These are phyloP conservation scores for Julus scanicus DNA, from an alignment of 2,888 invertebrate genomes.

Conservation along the genomic window DNA sequence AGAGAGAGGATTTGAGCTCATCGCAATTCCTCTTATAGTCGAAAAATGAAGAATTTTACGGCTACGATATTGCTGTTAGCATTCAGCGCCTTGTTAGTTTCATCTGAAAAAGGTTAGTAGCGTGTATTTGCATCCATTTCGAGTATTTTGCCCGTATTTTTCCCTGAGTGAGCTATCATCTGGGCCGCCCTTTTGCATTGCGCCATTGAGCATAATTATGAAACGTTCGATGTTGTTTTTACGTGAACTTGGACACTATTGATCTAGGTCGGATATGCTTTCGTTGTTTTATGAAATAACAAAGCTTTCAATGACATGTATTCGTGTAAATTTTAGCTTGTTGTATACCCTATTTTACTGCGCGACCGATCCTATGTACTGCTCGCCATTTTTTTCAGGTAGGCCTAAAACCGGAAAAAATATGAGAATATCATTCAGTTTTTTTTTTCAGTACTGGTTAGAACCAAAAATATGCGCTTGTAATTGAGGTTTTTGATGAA, in stretches of 20 bases:
- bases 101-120: neutral
- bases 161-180: neutral
- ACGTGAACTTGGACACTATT: neutral
- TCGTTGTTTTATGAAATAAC: neutral
- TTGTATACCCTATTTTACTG: neutral
- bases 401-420: conserved; percentile 13
- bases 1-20: neutral
- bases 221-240: neutral
- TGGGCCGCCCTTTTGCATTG: conserved; percentile 35
- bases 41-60: neutral
- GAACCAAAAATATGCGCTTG: neutral
- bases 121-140: neutral
- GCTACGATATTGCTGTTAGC: neutral
- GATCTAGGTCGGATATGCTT: neutral
- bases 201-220: neutral
- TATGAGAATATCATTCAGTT: neutral
- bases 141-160: neutral
- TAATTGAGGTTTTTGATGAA: neutral
- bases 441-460: neutral
- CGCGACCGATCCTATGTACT: neutral
- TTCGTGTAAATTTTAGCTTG: neutral
- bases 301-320: neutral
- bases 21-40: neutral
- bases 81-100: neutral
- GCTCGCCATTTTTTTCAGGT: conserved; percentile 37